phyloP scores from a whole-genome alignment of 2,888 invertebrate genomes.

The Molorchus minor region DNA sequence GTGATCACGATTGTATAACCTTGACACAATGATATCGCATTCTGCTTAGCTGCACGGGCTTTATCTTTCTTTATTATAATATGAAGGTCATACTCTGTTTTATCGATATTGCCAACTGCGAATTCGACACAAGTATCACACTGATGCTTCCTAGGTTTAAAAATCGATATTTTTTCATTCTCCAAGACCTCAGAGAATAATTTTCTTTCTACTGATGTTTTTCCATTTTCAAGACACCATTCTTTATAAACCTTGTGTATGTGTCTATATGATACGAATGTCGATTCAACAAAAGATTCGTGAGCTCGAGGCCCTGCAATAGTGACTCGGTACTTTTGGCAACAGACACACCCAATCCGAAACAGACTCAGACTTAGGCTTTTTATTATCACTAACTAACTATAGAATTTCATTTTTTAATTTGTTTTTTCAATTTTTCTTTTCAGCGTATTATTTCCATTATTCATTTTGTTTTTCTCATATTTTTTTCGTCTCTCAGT shows the following conservation, averaged over 20 bases:
- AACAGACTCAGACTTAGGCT: neutral
- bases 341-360: neutral
- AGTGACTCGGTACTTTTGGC: neutral
- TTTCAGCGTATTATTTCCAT: neutral
- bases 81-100: neutral
- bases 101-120: neutral
- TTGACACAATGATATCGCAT: neutral
- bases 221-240: conserved; percentile 4
- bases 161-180: neutral
- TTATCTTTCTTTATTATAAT: neutral
- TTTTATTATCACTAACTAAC: neutral
- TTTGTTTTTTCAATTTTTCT: neutral
- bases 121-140: neutral
- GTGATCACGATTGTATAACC: neutral
- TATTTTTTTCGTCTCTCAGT: neutral
- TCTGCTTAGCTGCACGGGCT: neutral
- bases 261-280: neutral
- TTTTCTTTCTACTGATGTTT: conserved; percentile 4
- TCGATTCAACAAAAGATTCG: conserved; percentile 6
- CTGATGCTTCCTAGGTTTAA: neutral
- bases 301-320: too few relatives aligned
- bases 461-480: neutral
- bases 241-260: conserved; percentile 6
- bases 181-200: neutral
- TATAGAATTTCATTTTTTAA: neutral